Conservation (phyloP, 2,888 invertebrate species). For the Stenurella melanura region DNA sequence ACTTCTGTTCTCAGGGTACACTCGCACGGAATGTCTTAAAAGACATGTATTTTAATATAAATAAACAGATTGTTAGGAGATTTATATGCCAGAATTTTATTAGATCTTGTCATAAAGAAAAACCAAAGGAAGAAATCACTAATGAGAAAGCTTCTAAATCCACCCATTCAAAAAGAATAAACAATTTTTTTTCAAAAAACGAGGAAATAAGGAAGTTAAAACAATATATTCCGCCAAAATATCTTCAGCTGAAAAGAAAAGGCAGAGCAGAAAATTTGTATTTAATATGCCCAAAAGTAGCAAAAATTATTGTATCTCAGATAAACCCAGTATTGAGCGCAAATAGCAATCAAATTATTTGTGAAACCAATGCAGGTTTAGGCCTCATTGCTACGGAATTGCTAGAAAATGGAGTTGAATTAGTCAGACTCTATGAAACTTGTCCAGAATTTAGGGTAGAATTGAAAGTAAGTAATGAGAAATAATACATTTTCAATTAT, state of each 20-base stretch:
- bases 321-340: conserved; percentile 56
- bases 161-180: conserved; percentile 31
- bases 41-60: not conserved
- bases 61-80: not conserved
- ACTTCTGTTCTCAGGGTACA: too few relatives aligned
- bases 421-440: conserved; percentile 78
- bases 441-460: conserved; percentile 73
- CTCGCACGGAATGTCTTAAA: too few relatives aligned
- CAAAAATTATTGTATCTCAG: conserved; percentile 58
- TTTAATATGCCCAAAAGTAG: conserved; percentile 60
- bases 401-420: conserved; percentile 73
- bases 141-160: not conserved
- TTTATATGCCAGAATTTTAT: not conserved
- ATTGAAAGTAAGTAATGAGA: conserved; percentile 70
- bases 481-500: conserved; percentile 5
- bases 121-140: not conserved
- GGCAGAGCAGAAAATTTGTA: conserved; percentile 60
- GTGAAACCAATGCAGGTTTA: conserved; percentile 84
- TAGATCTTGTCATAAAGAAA: conserved; percentile 1
- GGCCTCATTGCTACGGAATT: conserved; percentile 80
- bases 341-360: conserved; percentile 69
- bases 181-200: conserved; percentile 47
- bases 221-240: conserved; percentile 53
- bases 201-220: conserved; percentile 44
- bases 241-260: conserved; percentile 46